phyloP scores from a whole-genome alignment of 1,140 invertebrate genomes.

The Drosophila busckii region DNA sequence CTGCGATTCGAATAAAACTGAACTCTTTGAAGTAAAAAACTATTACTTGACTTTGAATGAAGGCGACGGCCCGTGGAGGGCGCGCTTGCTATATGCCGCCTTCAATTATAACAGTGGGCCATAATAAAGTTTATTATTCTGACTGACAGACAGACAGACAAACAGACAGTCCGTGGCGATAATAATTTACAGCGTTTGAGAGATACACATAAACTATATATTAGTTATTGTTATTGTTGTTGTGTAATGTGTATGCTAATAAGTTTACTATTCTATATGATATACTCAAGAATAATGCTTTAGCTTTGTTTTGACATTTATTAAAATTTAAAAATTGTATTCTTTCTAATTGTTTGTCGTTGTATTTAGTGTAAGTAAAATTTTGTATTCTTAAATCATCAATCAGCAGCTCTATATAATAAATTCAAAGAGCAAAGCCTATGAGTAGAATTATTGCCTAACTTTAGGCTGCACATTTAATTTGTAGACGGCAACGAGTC shows the following conservation, averaged over 20 bases:
- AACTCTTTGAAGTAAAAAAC: constrained; percentile 31
- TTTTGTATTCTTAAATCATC: no score
- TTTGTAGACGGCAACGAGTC: no score
- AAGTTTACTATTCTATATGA: not conserved
- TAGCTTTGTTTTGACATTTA: no score
- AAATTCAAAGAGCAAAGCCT: no score
- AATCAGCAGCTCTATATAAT: no score
- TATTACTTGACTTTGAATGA: constrained; percentile 29
- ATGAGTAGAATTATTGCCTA: constrained; percentile 11
- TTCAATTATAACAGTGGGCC: constrained; percentile 36
- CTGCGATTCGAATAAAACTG: constrained; percentile 29
- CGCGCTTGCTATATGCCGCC: constrained; percentile 27
- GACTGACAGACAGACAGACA: no score
- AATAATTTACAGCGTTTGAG: constrained; percentile 9
- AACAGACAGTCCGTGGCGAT: constrained; percentile 27
- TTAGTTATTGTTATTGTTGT: not conserved
- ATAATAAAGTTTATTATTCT: constrained; percentile 28
- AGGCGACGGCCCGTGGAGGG: constrained; percentile 37
- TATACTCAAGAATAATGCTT: not conserved
- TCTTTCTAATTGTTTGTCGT: no score
- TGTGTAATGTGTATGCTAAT: not conserved
- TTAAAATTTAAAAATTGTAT: no score
- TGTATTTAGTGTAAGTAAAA: no score
- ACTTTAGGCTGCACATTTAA: constrained; percentile 11
- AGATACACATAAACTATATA: not conserved